Base-by-base conservation (phyloP, 2,888 invertebrate genomes). In the Synanthedon vespiformis region DNA sequence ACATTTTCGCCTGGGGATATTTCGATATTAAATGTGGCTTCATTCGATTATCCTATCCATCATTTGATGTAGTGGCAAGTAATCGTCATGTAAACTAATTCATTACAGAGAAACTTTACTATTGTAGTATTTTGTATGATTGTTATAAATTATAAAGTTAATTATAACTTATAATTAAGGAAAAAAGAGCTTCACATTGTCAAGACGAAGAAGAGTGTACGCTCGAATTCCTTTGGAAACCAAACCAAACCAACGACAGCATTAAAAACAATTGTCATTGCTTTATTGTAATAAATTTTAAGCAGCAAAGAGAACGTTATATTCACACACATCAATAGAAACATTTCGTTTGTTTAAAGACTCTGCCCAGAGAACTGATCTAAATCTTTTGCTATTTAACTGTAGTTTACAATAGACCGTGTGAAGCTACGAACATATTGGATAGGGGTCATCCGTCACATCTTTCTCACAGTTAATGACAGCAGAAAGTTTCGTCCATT, bases 261-360 rank as follows among this genome's bases (percentile, higher is more conserved):
- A 34, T 34, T 34, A 34, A 34, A 34, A 34, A 10, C 34, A 34
- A 34, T 34, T 34, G 34, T 34, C 10, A 10, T 10, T 34, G 34
- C 34, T 34, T 8, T 49, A 12, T 41, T 57, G 62, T 80, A 71
- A 70, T 63, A 52, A 53, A 56, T 56, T 58, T 67, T 72, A 74
- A 59, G 41, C 62, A 57, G 68, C 70, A 83, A 82, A 66, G 80
- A 60, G 83, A 81, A 79, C 84, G 72, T 77, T 78, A 71, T 77
- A 74, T 84, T 85, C 84, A 74, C 84, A 85, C 77, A 76, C 72
- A 70, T 22, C 1, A 22, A 22, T 34, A 44, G 44, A 13, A 44
- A n/a, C 5, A 14, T 13, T 44, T 44, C 44, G 44, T 44, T n/a
- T 44, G 22, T 22, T 22, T 22, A 22, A 34, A 34, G 44, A 22